Conservation (phyloP, 2,113 vertebrate genomes). For the Apus apus region DNA sequence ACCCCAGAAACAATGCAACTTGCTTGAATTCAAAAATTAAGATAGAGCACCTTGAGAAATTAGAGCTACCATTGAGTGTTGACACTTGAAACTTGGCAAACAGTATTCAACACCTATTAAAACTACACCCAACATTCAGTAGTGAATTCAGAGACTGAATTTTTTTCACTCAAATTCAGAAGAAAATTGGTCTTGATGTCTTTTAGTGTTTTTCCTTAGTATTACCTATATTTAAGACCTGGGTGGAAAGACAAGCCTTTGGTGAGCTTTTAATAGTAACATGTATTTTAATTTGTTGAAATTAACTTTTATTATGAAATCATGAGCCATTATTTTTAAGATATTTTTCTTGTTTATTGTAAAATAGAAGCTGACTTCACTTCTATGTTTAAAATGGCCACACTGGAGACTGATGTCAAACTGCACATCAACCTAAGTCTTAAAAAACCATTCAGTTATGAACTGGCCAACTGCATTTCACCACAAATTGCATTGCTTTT, state of each 20-base stretch:
- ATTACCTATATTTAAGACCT: neutral
- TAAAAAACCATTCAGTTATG: neutral
- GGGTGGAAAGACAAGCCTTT: neutral
- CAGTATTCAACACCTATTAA: neutral
- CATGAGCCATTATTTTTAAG: neutral
- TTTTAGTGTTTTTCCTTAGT: neutral
- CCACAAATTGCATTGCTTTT: neutral
- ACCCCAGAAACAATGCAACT: neutral
- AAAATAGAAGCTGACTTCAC: neutral
- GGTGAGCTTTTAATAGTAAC: neutral
- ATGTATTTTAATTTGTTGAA: neutral
- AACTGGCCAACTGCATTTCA: neutral
- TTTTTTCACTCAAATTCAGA: neutral
- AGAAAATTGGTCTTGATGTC: neutral
- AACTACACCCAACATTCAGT: neutral
- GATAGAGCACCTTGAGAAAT: neutral
- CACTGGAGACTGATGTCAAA: neutral
- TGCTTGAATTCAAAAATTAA: neutral
- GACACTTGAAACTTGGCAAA: neutral
- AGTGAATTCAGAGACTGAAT: neutral
- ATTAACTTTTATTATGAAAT: neutral
- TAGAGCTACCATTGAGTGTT: fast-evolving
- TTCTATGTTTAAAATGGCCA: neutral
- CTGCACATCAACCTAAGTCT: neutral
- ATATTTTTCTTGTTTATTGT: neutral